phyloP scores from a whole-genome alignment of 2,797 vertebrate species.

The Tadarida brasiliensis region DNA sequence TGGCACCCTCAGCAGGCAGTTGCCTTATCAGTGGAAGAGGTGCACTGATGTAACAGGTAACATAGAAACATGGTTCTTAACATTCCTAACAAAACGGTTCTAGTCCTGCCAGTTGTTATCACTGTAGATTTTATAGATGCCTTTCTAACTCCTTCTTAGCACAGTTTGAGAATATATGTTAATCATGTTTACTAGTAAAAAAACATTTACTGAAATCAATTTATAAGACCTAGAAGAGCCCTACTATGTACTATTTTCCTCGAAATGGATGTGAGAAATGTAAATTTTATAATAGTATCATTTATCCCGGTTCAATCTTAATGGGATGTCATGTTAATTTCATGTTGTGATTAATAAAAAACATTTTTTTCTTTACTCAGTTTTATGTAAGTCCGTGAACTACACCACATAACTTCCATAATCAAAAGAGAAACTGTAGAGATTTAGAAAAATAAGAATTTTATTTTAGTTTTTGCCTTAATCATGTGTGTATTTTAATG shows the following conservation, averaged over 20 bases:
- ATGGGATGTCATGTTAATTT: slow-evolving; percentile 61
- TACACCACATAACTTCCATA: background rate
- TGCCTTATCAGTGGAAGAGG: background rate
- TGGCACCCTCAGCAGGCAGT: background rate
- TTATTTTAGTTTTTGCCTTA: background rate
- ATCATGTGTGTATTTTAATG: background rate
- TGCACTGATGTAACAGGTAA: background rate
- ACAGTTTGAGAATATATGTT: slow-evolving; percentile 49
- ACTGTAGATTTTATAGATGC: background rate
- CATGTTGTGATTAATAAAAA: slow-evolving; percentile 82
- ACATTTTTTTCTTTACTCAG: slow-evolving; percentile 49
- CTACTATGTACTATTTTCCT: slow-evolving; percentile 65
- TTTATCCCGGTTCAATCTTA: slow-evolving; percentile 59
- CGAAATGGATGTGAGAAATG: slow-evolving; percentile 55
- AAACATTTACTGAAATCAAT: slow-evolving; percentile 52
- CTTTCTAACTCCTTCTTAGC: slow-evolving; percentile 39
- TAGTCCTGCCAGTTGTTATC: background rate
- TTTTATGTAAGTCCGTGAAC: slow-evolving; percentile 36
- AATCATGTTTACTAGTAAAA: slow-evolving; percentile 23
- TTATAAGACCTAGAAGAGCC: slow-evolving; percentile 1
- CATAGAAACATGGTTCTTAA: background rate
- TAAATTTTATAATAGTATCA: slow-evolving; percentile 58
- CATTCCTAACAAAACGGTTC: background rate
- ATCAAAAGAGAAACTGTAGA: slow-evolving; percentile 8
- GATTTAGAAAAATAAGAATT: background rate